Percentiles rank a stretch among this genome's conserved stretches.
phyloP scores from a whole-genome alignment of 1,140 invertebrate species.

The Parapsyche elsis region DNA sequence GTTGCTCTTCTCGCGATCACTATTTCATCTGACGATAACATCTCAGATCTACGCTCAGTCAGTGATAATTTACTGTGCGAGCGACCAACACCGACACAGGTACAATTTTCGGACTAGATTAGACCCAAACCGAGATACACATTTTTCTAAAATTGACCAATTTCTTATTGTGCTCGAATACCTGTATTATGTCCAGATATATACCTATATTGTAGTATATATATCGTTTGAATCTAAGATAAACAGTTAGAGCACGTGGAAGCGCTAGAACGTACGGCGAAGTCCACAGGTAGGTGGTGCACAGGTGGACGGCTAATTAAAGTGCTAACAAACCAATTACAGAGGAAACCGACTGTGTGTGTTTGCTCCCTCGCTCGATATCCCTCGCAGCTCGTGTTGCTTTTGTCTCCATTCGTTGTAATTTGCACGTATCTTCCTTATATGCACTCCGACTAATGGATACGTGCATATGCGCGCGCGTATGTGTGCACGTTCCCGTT shows the following conservation, averaged over 20 bases:
- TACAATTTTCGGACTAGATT: neutral
- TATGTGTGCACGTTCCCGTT: neutral
- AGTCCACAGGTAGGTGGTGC: constrained; percentile 38
- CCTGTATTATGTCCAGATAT: no score
- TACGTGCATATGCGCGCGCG: neutral
- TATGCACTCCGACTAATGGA: constrained; percentile 3
- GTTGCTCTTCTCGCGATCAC: constrained; percentile 34
- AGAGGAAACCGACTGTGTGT: constrained; percentile 43
- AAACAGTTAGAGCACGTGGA: neutral
- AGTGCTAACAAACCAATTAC: constrained; percentile 52
- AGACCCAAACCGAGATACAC: no score
- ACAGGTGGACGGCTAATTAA: constrained; percentile 49
- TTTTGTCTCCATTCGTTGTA: constrained; percentile 38
- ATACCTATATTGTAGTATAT: neutral
- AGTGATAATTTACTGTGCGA: constrained; percentile 45
- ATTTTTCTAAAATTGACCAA: neutral
- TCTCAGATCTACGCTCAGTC: constrained; percentile 37
- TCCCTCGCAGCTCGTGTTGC: constrained; percentile 7
- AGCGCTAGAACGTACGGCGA: neutral
- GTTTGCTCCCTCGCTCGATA: constrained; percentile 31
- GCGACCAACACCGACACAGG: neutral
- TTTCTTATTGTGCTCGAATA: no score
- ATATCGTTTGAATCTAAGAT: neutral
- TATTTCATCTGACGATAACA: constrained; percentile 50
- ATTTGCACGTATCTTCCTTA: constrained; percentile 27